Conservation (phyloP, 2,888 invertebrate genomes). For the Papilio demoleus region DNA sequence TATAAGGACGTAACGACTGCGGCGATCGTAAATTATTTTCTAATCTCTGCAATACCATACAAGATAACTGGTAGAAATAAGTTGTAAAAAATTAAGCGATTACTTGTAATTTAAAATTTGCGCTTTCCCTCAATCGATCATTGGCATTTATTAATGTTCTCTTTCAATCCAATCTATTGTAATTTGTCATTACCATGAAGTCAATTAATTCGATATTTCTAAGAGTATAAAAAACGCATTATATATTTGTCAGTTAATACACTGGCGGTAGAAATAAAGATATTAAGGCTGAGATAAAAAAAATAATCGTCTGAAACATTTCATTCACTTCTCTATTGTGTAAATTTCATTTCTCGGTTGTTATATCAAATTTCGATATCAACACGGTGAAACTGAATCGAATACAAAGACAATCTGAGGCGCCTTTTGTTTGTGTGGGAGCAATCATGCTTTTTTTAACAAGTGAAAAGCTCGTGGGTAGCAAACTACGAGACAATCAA, state of each 20-base stretch:
- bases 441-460: conserved; percentile 58
- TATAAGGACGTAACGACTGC: conserved; percentile 8
- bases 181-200: conserved; percentile 32
- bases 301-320: conserved; percentile 31
- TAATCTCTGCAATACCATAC: conserved; percentile 3
- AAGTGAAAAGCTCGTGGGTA: conserved; percentile 56
- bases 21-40: conserved; percentile 4
- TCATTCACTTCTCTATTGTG: conserved; percentile 47
- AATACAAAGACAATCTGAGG: conserved; percentile 69
- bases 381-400: conserved; percentile 70
- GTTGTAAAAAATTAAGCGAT: conserved; percentile 18
- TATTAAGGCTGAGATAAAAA: conserved; percentile 19
- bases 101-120: conserved; percentile 18
- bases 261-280: conserved; percentile 15
- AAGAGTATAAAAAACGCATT: conserved; percentile 10
- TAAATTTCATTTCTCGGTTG: conserved; percentile 61
- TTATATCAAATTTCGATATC: conserved; percentile 54
- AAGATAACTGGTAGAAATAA: conserved; percentile 14
- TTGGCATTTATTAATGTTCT: conserved; percentile 27
- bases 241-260: not conserved
- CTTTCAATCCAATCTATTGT: conserved; percentile 26
- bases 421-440: conserved; percentile 77
- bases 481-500: conserved; percentile 30
- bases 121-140: conserved; percentile 34
- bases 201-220: too few relatives aligned